Base-by-base conservation (phyloP, 2,888 invertebrate species). In the Melikaiella ostensackeni region DNA sequence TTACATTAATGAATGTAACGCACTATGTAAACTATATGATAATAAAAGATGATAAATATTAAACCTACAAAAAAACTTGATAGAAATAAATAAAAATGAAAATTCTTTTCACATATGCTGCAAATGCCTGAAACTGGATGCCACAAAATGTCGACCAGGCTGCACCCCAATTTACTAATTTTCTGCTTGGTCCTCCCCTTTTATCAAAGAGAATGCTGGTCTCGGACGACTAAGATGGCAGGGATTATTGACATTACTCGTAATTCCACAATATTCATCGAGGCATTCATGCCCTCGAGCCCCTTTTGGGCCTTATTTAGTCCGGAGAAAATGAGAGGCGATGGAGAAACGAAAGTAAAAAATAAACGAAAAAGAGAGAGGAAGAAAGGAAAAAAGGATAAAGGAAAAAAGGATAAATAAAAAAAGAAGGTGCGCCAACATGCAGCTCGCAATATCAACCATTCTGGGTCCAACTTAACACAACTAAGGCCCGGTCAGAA, bases 301-400 rank as follows among this genome's bases (percentile, higher is more conserved):
- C 63, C 78, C 81, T 82, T 79, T 77, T 79, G 81, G 78, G 79
- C 79, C 79, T 81, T 80, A 79, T 82, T 81, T 77, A 64, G 77
- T 30, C 33, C 55, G 33, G 35, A 55, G 11, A 55, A 70, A 61
- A 74, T 24, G 46, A 30, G 73, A 55, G 27, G 0, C 73, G 21
- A 30, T 6, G 19, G 11, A 27, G 64, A 30, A 73, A 50, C n/a
- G 19, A 61, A 74, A 70, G 27, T n/a, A 74, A 11, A 70, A 66
- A 11, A 70, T 13, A 5, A 19, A 74, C 11, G 35, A 35, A 42
- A 38, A 73, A 27, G 66, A 9, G 24, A 55, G 42, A 27, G 11
- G n/a, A 19, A 42, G 35, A 50, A 35, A 21, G n/a, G n/a, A n/a
- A n/a, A n/a, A n/a, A n/a, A 61, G 59, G 19, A 46, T 59, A 46